These are phyloP conservation scores for Paradisaea rubra DNA, from an alignment of 2,113 vertebrate species.

Conservation along the genomic window DNA sequence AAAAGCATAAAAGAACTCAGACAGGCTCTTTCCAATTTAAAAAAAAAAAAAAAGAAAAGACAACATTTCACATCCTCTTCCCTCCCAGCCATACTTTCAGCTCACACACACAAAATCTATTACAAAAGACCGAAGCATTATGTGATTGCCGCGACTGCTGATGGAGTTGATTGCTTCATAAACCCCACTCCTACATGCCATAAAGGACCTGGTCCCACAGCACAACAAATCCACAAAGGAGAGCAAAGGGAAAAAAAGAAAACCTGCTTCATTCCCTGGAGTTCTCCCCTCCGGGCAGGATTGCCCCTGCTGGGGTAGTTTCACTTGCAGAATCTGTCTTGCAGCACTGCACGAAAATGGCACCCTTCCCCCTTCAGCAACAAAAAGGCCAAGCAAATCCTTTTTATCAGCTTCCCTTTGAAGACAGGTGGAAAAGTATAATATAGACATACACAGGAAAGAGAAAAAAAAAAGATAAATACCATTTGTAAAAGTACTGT, in stretches of 20 bases:
- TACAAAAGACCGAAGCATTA: conserved; percentile 3
- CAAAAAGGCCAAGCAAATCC: conserved; percentile 45
- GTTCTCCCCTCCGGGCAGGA: neutral
- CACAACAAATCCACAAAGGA: neutral
- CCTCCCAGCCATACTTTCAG: neutral
- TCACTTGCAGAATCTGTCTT: conserved; percentile 16
- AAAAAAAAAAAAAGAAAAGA: neutral
- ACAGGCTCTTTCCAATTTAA: neutral
- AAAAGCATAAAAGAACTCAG: conserved; percentile 28
- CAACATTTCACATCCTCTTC: neutral
- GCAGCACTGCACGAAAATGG: neutral
- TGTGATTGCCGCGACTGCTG: rapidly evolving
- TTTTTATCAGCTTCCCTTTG: conserved; percentile 28
- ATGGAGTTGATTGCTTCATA: neutral
- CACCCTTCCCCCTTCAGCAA: neutral
- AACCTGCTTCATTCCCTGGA: neutral
- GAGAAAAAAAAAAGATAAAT: neutral
- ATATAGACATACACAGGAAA: neutral
- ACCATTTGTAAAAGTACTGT: conserved; percentile 10
- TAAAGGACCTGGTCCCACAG: neutral
- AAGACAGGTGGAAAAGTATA: conserved; percentile 35
- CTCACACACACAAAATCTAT: neutral
- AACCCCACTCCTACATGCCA: neutral
- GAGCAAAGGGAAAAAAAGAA: neutral
- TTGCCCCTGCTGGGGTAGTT: neutral